Percentiles rank a stretch among this genome's conserved stretches.
Conservation (phyloP, 2,113 vertebrate genomes). For the Atherinomorus stipes region DNA sequence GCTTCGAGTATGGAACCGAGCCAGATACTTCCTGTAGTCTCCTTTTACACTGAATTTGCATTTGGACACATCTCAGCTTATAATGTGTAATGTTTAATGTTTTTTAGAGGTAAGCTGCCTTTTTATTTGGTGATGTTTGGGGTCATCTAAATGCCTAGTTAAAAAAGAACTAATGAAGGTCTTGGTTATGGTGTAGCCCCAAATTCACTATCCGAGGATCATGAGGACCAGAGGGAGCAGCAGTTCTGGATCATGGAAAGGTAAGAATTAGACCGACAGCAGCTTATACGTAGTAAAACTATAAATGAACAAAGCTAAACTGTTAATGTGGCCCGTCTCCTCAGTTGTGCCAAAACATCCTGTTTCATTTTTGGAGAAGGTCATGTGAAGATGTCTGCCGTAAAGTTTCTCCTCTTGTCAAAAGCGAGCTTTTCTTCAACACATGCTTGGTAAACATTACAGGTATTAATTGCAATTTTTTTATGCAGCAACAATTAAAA, state of each 20-base stretch:
- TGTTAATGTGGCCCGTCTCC: neutral
- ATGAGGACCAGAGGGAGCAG: no score
- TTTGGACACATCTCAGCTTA: no score
- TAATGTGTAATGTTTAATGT: no score
- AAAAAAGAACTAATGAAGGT: no score
- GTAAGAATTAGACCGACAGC: neutral
- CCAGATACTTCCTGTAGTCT: conserved; percentile 53
- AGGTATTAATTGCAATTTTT: no score
- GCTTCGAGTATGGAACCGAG: conserved; percentile 74
- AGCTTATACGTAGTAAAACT: neutral
- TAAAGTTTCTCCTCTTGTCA: neutral
- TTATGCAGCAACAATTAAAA: neutral
- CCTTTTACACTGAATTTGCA: neutral
- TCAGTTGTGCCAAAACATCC: neutral
- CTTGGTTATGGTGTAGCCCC: no score
- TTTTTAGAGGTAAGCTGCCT: no score
- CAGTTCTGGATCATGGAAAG: neutral
- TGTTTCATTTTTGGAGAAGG: no score
- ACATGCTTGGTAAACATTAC: neutral
- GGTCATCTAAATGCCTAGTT: no score
- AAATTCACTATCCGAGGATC: no score
- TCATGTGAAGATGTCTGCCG: neutral
- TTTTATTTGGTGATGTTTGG: no score
- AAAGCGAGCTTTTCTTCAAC: neutral
- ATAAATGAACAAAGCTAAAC: neutral